A percentile compares a stretch with the other conserved stretches of the same genome.
Evolutionary conservation across 2,888 invertebrate genomes (phyloP).

Genomic region (Caenorhabditis angaria): DNA sequence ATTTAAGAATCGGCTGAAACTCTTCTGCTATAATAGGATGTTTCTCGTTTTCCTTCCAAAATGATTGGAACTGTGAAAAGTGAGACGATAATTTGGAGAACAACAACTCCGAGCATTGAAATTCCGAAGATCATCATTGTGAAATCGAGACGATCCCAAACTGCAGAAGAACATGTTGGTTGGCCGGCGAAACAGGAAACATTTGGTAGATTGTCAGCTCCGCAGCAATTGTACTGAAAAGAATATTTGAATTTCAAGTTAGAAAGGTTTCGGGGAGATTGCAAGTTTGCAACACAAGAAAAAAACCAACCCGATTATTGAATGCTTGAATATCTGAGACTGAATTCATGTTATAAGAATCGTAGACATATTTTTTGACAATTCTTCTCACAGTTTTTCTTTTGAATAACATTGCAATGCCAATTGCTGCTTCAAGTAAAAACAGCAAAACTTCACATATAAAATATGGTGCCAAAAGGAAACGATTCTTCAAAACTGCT

Average conservation of each 20-base stretch:
- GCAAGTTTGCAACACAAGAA: too few species aligned
- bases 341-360: constrained; percentile 46
- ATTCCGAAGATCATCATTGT: constrained; percentile 61
- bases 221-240: constrained; percentile 64
- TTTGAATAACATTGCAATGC: constrained; percentile 58
- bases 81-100: constrained; percentile 44
- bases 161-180: constrained; percentile 60
- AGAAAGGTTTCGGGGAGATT: not conserved
- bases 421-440: constrained; percentile 62
- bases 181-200: constrained; percentile 37
- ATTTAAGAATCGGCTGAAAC: too few species aligned
- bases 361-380: constrained; percentile 53
- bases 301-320: constrained; percentile 36
- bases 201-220: constrained; percentile 45
- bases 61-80: constrained; percentile 39
- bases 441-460: constrained; percentile 54
- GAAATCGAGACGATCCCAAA: constrained; percentile 67
- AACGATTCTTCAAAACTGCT: constrained; percentile 22
- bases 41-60: constrained; percentile 35
- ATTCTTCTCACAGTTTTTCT: constrained; percentile 30
- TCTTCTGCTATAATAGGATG: constrained; percentile 13
- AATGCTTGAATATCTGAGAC: constrained; percentile 48
- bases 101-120: constrained; percentile 43
- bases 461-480: constrained; percentile 35
- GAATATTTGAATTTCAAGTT: not conserved